Percentiles rank a stretch among this genome's conserved stretches.
phyloP scores from a whole-genome alignment of 2,797 vertebrate species.

The Pampus argenteus region DNA sequence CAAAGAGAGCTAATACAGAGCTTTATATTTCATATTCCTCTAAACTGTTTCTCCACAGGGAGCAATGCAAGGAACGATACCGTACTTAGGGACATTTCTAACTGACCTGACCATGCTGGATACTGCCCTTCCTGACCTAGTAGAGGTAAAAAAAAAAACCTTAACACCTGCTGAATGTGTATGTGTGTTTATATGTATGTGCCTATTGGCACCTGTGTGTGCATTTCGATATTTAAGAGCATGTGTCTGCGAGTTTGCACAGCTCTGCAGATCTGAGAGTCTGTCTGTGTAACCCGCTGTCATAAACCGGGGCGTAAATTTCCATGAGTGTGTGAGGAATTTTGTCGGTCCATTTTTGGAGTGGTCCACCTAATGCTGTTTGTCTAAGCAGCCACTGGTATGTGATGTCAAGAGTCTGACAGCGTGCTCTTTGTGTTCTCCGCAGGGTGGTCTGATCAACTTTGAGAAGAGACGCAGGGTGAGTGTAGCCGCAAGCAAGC shows the following conservation, averaged over 20 bases:
- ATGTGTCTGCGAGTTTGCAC: constrained; percentile 43
- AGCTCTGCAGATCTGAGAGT: constrained; percentile 45
- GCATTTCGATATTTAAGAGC: constrained; percentile 28
- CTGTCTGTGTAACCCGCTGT: constrained; percentile 37
- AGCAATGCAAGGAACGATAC: constrained; percentile 95
- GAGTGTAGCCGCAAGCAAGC: constrained; percentile 62
- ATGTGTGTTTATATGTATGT: constrained; percentile 18
- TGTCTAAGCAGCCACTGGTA: constrained; percentile 56
- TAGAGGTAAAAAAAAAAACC: constrained; percentile 83
- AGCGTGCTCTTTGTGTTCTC: constrained; percentile 71
- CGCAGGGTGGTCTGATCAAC: constrained; percentile 94
- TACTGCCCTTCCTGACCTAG: constrained; percentile 92
- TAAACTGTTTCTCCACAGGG: constrained; percentile 82
- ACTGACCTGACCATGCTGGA: constrained; percentile 97
- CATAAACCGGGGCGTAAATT: constrained; percentile 48
- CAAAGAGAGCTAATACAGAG: constrained; percentile 32
- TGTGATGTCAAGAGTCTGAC: constrained; percentile 68
- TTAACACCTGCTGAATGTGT: constrained; percentile 42
- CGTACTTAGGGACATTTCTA: constrained; percentile 95
- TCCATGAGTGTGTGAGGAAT: constrained; percentile 67
- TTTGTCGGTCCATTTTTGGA: constrained; percentile 43
- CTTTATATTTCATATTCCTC: constrained; percentile 55
- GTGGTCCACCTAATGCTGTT: constrained; percentile 61
- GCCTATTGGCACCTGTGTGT: constrained; percentile 5
- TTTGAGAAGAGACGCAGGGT: constrained; percentile 97